phyloP scores from a whole-genome alignment of 2,113 vertebrate species.

The Phylloscopus trochilus region DNA sequence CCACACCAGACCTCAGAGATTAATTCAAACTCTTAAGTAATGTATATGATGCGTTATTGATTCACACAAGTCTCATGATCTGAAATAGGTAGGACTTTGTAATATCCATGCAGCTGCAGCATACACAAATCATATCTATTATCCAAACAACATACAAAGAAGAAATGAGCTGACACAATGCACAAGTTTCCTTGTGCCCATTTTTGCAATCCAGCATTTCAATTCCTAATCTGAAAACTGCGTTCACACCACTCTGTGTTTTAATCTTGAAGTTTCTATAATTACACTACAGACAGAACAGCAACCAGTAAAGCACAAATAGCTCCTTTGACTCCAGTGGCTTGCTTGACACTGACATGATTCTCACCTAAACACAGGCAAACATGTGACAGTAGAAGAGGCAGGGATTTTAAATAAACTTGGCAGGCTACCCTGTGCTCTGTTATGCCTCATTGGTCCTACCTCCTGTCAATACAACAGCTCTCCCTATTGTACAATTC shows the following conservation, averaged over 20 bases:
- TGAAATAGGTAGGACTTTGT: not conserved
- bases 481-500: not conserved
- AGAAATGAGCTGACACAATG: not conserved
- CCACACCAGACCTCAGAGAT: not conserved
- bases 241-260: not conserved
- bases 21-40: not conserved
- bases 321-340: not conserved
- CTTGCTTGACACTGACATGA: not conserved
- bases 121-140: not conserved
- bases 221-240: not conserved
- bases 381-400: not conserved
- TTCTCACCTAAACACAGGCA: not conserved
- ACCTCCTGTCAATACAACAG: not conserved
- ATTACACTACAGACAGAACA: not conserved
- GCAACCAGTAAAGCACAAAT: not conserved
- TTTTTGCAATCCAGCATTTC: not conserved
- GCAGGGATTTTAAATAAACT: not conserved
- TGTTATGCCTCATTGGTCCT: not conserved
- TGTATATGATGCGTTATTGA: not conserved
- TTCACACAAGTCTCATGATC: not conserved
- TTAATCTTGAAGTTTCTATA: not conserved
- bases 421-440: not conserved
- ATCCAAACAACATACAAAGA: not conserved
- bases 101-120: not conserved
- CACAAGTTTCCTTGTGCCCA: not conserved